Evolutionary conservation across 2,797 vertebrate genomes (phyloP).

Genomic region (Oreochromis mossambicus): DNA sequence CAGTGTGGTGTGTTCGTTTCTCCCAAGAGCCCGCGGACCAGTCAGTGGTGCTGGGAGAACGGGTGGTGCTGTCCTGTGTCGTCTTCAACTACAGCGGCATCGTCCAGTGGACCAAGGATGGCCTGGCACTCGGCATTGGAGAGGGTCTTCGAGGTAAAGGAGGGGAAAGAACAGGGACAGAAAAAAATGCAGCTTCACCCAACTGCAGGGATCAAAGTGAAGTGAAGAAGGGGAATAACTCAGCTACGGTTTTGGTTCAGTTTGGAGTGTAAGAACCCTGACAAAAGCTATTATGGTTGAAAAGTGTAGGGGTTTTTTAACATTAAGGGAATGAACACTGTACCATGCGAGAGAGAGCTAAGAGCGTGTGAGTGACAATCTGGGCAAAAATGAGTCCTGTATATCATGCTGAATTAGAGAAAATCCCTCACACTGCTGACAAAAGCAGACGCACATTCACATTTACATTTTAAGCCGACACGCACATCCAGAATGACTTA

Average conservation of each 20-base stretch:
- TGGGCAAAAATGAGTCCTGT: conserved; percentile 53
- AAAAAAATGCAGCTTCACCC: neutral
- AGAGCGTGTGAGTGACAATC: conserved; percentile 53
- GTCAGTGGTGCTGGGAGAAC: conserved; percentile 90
- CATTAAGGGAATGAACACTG: conserved; percentile 40
- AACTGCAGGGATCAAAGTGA: conserved; percentile 38
- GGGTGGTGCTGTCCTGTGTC: conserved; percentile 86
- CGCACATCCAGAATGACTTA: conserved; percentile 33
- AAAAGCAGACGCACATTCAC: conserved; percentile 45
- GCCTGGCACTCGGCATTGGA: conserved; percentile 89
- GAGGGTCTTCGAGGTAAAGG: conserved; percentile 87
- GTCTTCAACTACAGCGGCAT: conserved; percentile 95
- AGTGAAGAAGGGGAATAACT: conserved; percentile 35
- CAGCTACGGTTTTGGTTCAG: conserved; percentile 17
- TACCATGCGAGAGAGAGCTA: conserved; percentile 22
- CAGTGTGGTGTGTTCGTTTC: conserved; percentile 83
- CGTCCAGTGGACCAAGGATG: conserved; percentile 97
- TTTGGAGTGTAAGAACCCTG: conserved; percentile 47
- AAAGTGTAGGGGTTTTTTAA: conserved; percentile 28
- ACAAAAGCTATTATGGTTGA: conserved; percentile 51
- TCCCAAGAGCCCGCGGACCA: conserved; percentile 92
- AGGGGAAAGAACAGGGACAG: neutral
- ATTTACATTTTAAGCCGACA: conserved; percentile 61
- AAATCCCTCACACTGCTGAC: conserved; percentile 65
- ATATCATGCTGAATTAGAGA: conserved; percentile 64